These are phyloP conservation scores for Noctua janthina DNA, from an alignment of 2,888 invertebrate genomes.

Conservation along the genomic window DNA sequence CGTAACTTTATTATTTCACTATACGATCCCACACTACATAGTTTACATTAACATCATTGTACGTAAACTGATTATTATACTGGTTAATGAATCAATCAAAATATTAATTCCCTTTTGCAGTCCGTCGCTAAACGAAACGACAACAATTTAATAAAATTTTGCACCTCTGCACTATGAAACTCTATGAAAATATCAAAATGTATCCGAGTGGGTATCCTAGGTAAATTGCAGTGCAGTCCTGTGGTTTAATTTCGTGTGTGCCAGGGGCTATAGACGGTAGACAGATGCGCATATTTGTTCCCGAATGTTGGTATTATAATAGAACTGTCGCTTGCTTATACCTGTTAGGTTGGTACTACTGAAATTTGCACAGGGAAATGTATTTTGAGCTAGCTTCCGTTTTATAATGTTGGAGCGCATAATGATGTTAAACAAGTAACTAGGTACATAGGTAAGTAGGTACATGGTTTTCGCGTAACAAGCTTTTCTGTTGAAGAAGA, in stretches of 20 bases:
- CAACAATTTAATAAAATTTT: constrained; percentile 6
- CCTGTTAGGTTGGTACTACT: constrained; percentile 31
- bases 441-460: background rate
- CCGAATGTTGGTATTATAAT: constrained; percentile 59
- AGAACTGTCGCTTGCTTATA: constrained; percentile 50
- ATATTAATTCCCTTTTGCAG: background rate
- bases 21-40: too few relatives aligned
- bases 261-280: constrained; percentile 65
- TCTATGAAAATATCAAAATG: constrained; percentile 52
- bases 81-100: background rate
- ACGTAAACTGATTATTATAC: background rate
- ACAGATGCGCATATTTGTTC: constrained; percentile 60
- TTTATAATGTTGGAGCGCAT: constrained; percentile 18
- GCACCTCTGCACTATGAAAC: constrained; percentile 20
- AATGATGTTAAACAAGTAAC: background rate
- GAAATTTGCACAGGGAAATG: constrained; percentile 41
- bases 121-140: background rate
- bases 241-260: constrained; percentile 69
- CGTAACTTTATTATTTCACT: too few relatives aligned
- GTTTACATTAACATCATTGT: background rate
- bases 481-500: constrained; percentile 4
- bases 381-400: constrained; percentile 17
- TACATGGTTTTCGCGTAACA: constrained; percentile 14
- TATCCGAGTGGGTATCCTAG: constrained; percentile 42
- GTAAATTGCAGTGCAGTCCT: constrained; percentile 68